These are phyloP conservation scores for Lottia scabra DNA, from an alignment of 2,888 invertebrate species.

Conservation along the genomic window DNA sequence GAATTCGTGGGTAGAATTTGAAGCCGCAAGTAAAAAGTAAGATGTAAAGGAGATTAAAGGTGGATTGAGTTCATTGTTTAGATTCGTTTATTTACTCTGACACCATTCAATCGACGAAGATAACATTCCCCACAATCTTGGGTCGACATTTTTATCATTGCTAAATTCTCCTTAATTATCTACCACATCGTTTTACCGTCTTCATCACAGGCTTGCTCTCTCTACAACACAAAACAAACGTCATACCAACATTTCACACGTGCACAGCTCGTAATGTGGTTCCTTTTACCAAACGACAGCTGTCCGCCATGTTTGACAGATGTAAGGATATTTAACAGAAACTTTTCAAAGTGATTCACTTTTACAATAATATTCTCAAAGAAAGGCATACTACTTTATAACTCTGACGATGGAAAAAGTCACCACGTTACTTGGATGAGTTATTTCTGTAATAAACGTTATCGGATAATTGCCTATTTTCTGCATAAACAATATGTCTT, in stretches of 20 bases:
- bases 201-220: not conserved
- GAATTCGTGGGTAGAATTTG: not conserved
- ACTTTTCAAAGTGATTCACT: too few relatives aligned
- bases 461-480: too few relatives aligned
- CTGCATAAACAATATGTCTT: too few relatives aligned
- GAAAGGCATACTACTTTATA: too few relatives aligned
- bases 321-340: too few relatives aligned
- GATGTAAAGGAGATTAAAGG: slow-evolving; percentile 1
- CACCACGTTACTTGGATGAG: too few relatives aligned
- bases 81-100: not conserved
- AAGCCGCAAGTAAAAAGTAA: not conserved
- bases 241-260: not conserved
- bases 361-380: too few relatives aligned
- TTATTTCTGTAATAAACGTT: too few relatives aligned
- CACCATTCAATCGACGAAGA: not conserved
- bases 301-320: not conserved
- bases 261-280: not conserved
- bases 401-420: too few relatives aligned
- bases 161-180: not conserved
- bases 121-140: not conserved
- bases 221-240: not conserved
- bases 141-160: slow-evolving; percentile 1
- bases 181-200: not conserved
- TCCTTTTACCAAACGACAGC: not conserved
- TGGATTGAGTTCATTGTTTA: not conserved